A percentile compares a stretch with the other conserved stretches of the same genome.
These are phyloP conservation scores for Capreolus pygargus DNA, from an alignment of 2,113 vertebrate species.

Conservation along the genomic window DNA sequence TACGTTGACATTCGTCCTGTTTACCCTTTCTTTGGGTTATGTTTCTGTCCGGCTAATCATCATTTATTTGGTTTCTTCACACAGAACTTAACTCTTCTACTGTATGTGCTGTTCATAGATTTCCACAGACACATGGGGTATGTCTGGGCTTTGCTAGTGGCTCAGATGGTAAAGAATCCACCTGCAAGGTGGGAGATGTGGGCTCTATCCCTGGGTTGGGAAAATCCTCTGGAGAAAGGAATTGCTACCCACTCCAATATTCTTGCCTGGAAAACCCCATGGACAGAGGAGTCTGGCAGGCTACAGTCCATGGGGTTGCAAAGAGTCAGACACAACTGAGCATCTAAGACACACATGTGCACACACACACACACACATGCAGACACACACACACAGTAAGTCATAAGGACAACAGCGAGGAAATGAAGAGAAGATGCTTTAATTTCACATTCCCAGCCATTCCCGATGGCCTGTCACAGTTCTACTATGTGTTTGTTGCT, in stretches of 20 bases:
- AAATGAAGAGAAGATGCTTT: neutral
- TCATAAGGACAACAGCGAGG: neutral
- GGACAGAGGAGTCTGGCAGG: neutral
- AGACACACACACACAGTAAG: neutral
- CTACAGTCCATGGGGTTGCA: neutral
- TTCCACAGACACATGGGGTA: neutral
- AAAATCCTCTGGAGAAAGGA: neutral
- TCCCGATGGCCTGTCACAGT: neutral
- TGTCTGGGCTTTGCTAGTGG: neutral
- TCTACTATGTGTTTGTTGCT: neutral
- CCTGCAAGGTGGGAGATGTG: neutral
- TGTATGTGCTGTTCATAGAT: neutral
- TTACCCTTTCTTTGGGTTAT: neutral
- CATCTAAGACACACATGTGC: neutral
- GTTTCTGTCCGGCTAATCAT: neutral
- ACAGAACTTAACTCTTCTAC: neutral
- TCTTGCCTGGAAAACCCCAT: neutral
- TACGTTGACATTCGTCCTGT: neutral
- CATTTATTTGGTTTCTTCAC: neutral
- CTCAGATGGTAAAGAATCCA: neutral
- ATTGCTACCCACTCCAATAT: neutral
- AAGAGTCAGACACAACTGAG: neutral
- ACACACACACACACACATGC: neutral
- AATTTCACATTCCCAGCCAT: neutral
- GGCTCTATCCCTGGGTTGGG: neutral